Percentiles rank a stretch among this genome's conserved stretches.
These are phyloP conservation scores for Misgurnus mizolepis DNA, from an alignment of 2,113 vertebrate genomes.

Conservation along the genomic window DNA sequence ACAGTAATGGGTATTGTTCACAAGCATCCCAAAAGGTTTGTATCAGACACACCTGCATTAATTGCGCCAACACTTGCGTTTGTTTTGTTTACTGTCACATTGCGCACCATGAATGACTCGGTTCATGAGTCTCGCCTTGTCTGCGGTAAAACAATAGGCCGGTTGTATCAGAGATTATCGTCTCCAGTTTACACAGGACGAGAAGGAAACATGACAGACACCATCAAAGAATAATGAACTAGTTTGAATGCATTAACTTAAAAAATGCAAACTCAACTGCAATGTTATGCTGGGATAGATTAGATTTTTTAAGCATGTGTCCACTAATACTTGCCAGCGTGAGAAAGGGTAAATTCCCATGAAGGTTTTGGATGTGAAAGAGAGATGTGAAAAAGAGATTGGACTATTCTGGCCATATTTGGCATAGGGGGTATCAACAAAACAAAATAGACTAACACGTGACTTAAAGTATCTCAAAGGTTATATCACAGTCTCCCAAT, in stretches of 20 bases:
- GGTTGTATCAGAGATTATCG: slow-evolving; percentile 16
- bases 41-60: slow-evolving; percentile 39
- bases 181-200: background rate
- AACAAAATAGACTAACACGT: background rate
- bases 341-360: slow-evolving; percentile 59
- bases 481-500: too few species aligned
- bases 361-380: slow-evolving; percentile 41
- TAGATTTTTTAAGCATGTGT: background rate
- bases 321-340: slow-evolving; percentile 11
- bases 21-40: slow-evolving; percentile 75
- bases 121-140: background rate
- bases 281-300: background rate
- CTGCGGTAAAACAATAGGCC: slow-evolving; percentile 30
- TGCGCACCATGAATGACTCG: background rate
- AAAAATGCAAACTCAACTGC: background rate
- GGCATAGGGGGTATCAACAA: background rate
- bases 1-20: slow-evolving; percentile 79
- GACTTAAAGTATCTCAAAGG: background rate
- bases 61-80: background rate
- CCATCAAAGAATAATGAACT: background rate
- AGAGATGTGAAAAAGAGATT: slow-evolving; percentile 13
- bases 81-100: background rate
- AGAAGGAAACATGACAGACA: background rate
- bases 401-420: slow-evolving; percentile 34
- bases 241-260: background rate